These are phyloP conservation scores for Elephantulus edwardii DNA, from an alignment of 2,113 vertebrate genomes.

Conservation along the genomic window DNA sequence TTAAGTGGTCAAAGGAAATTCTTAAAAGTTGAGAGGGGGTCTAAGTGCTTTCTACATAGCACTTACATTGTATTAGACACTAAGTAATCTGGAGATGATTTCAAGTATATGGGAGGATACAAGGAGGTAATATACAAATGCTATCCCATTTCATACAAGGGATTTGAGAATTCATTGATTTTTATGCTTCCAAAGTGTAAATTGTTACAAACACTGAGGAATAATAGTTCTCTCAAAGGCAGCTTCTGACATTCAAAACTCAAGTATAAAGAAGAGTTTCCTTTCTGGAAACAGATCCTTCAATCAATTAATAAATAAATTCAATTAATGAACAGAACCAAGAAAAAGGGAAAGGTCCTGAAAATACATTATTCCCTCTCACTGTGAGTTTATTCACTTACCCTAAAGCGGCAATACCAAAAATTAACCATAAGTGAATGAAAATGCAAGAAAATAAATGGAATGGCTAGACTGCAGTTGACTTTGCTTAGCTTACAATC, in stretches of 20 bases:
- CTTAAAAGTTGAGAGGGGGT: too few species aligned
- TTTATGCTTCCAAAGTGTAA: too few species aligned
- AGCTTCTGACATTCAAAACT: neutral
- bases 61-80: too few species aligned
- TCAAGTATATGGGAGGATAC: too few species aligned
- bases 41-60: too few species aligned
- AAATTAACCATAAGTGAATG: neutral
- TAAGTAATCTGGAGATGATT: too few species aligned
- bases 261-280: neutral
- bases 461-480: neutral
- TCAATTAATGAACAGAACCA: neutral
- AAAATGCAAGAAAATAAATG: neutral
- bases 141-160: too few species aligned
- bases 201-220: too few species aligned
- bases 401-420: neutral
- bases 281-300: neutral
- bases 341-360: neutral
- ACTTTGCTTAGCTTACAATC: neutral
- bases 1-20: too few species aligned
- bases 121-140: too few species aligned
- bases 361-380: neutral
- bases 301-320: too few species aligned
- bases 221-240: neutral
- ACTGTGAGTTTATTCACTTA: neutral
- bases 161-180: too few species aligned